Base-by-base conservation (phyloP, 2,888 invertebrate species). In the Agrotis clavis region DNA sequence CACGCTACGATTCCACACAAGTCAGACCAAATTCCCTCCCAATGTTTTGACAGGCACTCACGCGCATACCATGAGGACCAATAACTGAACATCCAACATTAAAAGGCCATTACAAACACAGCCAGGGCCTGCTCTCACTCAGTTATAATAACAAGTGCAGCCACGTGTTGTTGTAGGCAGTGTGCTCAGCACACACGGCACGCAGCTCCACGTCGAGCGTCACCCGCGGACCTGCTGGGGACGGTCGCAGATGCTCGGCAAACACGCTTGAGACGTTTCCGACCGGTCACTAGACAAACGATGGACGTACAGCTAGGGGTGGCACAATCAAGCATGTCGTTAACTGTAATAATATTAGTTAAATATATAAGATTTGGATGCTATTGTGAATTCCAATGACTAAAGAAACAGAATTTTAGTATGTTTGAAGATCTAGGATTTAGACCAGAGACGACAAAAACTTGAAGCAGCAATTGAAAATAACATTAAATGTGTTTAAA, bases 21-120 rank as follows among this genome's bases (percentile, higher is more conserved):
- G 21, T 30, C 11, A 19, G 63, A n/a, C n/a, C 41, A 73, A 41
- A 25, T 64, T 50, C 18, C 21, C 3, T 25, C 19, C 6, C 14
- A 45, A 80, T 75, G 45, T 80, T 60, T 63, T 63, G 45, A 30
- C 56, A 72, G 51, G 18, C 71, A 50, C 51, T 53, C 59, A n/a
- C 16, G 53, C 59, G 41, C 75, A 54, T 57, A 79, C 56, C 79
- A 30, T 16, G 56, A 74, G 54, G 21, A 54, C 81, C 75, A 64
- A 60, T 9, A 74, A 35, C 57, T 57, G 75, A 62, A 79, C 56
- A 64, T 74, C 57, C 59, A 71, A 79, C 62, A 79, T 83, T 79
- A 79, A 79, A 79, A 83, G 54, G 74, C 65, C 67, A 79, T 79
- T 83, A 79, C 67, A 81, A 77, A 81, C 79, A 77, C 41, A 67